Evolutionary conservation across 1,140 invertebrate species (phyloP), one percentile per base, ranked within the genome.

Genomic region (Sarcophaga peregrina): DNA sequence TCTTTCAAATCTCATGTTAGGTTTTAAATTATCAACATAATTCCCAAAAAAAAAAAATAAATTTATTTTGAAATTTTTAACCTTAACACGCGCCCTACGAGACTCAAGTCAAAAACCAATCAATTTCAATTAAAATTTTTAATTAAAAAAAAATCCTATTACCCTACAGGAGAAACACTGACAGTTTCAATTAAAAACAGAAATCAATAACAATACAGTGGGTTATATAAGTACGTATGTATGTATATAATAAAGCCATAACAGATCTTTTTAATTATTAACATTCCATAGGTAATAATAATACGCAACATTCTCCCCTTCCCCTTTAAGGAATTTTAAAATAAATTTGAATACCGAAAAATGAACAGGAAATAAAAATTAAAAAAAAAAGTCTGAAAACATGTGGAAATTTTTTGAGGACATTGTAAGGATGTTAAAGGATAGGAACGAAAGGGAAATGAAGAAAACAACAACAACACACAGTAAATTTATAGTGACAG

Each of bases 351-450:
- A 72, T 25, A 72, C n/a, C 62, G 20, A 8, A 72, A 1, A 72
- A 72, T 72, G 46, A n/a, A 78, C 75, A 78, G 75, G 75, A 78
- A 78, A 78, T 78, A 20, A 78, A 25, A 11, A 52, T 17, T 5
- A 47, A 76, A 58, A 58, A 3, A 58, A 15, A 58, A 58, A 58
- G 13, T 15, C 15, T 58, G n/a, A 58, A 58, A 58, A 0, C 75
- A 78, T 52, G 50, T 78, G 75, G 8, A 50, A 78, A 52, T 4
- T 2, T 50, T 78, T 78, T 47, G 5, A 11, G 17, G 75, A 78
- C 50, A 52, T 17, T 8, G 50, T 78, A 78, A 52, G 47, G 75
- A 78, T 52, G 9, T 17, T 25, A 78, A 78, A 78, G 75, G 75
- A 78, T 78, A 78, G 5, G 50, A n/a, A 76, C 0, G 20, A 50